A percentile compares a stretch with the other conserved stretches of the same genome.
Conservation (phyloP, 1,140 invertebrate species). For the Pararge aegeria region DNA sequence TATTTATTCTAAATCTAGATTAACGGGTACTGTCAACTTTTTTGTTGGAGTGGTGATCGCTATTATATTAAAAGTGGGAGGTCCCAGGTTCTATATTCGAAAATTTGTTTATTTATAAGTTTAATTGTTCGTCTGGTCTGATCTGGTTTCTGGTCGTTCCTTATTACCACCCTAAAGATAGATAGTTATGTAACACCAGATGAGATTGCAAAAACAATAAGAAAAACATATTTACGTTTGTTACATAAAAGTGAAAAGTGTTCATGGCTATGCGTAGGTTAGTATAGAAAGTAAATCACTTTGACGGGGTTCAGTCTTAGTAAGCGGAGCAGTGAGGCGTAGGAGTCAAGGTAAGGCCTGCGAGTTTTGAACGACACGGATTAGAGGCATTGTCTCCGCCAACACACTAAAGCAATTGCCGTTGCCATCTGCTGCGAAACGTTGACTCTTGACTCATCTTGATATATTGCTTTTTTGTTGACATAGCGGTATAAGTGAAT, state of each 20-base stretch:
- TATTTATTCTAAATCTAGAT: too few species aligned
- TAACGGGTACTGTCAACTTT: too few species aligned
- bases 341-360: slow-evolving; percentile 78
- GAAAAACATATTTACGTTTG: too few species aligned
- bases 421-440: slow-evolving; percentile 46
- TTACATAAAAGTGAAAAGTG: slow-evolving; percentile 4
- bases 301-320: slow-evolving; percentile 35
- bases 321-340: slow-evolving; percentile 64
- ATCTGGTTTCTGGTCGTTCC: too few species aligned
- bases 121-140: not conserved
- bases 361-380: slow-evolving; percentile 55
- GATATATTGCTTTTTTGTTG: slow-evolving; percentile 34
- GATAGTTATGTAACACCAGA: too few species aligned
- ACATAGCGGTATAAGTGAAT: slow-evolving; percentile 11
- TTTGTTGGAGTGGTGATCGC: too few species aligned
- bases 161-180: too few species aligned
- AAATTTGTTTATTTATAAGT: too few species aligned
- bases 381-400: slow-evolving; percentile 68
- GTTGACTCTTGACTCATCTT: slow-evolving; percentile 36
- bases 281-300: slow-evolving; percentile 17
- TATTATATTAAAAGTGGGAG: too few species aligned
- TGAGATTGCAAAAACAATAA: too few species aligned
- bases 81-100: too few species aligned
- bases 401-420: slow-evolving; percentile 58
- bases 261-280: slow-evolving; percentile 3